phyloP scores from a whole-genome alignment of 1,140 invertebrate species.

The Bombus affinis region DNA sequence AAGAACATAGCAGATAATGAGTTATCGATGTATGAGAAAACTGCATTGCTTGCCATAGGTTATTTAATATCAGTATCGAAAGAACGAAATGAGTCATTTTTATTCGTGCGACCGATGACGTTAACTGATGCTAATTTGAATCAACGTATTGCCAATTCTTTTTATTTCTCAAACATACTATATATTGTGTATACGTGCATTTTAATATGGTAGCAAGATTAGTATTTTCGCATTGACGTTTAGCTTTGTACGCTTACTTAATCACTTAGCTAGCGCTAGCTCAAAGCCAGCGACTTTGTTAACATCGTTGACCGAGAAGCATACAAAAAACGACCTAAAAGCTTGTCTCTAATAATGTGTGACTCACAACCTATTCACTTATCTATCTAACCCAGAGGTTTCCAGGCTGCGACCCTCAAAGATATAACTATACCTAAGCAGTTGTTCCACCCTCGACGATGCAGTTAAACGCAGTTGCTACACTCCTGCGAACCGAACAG shows the following conservation, averaged over 20 bases:
- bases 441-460: constrained; percentile 47
- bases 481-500: constrained; percentile 30
- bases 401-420: constrained; percentile 60
- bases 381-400: constrained; percentile 64
- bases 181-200: neutral
- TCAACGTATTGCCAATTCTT: neutral
- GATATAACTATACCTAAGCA: constrained; percentile 39
- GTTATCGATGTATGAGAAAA: neutral
- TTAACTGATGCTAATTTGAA: neutral
- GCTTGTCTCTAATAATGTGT: constrained; percentile 57
- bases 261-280: constrained; percentile 11
- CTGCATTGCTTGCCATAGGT: neutral
- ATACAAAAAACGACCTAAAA: constrained; percentile 60
- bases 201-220: neutral
- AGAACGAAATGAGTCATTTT: neutral
- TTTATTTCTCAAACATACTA: neutral
- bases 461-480: constrained; percentile 46
- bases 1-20: neutral
- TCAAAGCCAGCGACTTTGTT: constrained; percentile 23
- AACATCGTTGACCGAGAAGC: constrained; percentile 1
- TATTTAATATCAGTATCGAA: neutral
- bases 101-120: neutral
- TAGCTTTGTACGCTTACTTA: neutral
- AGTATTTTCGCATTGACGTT: neutral
- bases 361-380: constrained; percentile 67